These are phyloP conservation scores for Pachymerium ferrugineum DNA, from an alignment of 2,888 invertebrate species.

Conservation along the genomic window DNA sequence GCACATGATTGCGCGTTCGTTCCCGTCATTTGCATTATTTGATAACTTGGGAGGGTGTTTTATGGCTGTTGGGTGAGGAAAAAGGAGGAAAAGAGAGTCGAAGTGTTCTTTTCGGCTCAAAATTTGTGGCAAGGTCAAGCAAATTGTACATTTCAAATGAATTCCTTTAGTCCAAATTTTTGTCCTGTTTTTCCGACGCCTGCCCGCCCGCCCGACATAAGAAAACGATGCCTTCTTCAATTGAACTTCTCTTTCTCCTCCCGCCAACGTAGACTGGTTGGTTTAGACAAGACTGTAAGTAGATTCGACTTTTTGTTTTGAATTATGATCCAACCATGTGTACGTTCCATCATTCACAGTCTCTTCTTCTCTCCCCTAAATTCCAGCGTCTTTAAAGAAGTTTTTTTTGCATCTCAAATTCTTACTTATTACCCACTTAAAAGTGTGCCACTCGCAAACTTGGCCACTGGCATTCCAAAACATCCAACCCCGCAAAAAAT, in stretches of 20 bases:
- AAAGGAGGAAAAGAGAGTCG: slow-evolving; percentile 14
- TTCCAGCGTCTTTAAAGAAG: too few species aligned
- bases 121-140: slow-evolving; percentile 10
- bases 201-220: neutral
- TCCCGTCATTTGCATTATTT: slow-evolving; percentile 33
- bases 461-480: slow-evolving; percentile 7
- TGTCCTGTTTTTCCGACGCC: neutral
- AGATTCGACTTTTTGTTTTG: slow-evolving; percentile 9
- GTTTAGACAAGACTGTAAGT: slow-evolving; percentile 8
- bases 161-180: neutral
- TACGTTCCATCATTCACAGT: neutral
- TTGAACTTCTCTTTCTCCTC: slow-evolving; percentile 9
- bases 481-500: neutral
- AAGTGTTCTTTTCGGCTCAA: slow-evolving; percentile 16
- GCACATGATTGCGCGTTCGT: slow-evolving; percentile 34
- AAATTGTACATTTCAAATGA: too few species aligned
- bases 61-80: slow-evolving; percentile 20
- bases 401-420: neutral
- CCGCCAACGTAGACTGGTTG: neutral
- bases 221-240: neutral
- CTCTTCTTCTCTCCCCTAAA: neutral
- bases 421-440: neutral
- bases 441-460: neutral
- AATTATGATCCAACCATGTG: neutral
- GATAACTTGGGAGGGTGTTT: slow-evolving; percentile 29